Evolutionary conservation across 1,140 invertebrate species (phyloP).

Genomic region (Andrena cerasifolii): DNA sequence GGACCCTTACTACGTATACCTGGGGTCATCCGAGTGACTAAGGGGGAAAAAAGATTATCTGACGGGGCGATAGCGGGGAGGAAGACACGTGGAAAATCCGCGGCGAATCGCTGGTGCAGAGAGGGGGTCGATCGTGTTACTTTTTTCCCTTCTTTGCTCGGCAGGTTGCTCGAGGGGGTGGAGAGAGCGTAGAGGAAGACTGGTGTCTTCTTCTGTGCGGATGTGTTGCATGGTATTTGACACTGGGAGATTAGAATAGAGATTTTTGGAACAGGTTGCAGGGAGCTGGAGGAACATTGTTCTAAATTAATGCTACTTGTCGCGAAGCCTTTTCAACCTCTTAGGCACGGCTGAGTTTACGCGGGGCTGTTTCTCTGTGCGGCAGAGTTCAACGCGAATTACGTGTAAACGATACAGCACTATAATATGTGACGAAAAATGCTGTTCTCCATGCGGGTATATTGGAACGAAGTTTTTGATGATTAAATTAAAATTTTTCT

Average conservation of each 20-base stretch:
- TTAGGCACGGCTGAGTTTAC: conserved; percentile 25
- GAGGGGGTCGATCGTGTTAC: neutral
- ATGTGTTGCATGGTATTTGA: no score
- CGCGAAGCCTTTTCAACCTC: conserved; percentile 12
- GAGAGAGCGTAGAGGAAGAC: neutral
- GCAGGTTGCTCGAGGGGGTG: neutral
- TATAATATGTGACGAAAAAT: conserved; percentile 9
- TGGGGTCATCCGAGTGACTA: conserved; percentile 52
- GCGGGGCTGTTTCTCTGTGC: conserved; percentile 19
- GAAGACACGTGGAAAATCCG: conserved; percentile 37
- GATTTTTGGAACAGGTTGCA: no score
- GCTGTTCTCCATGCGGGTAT: neutral
- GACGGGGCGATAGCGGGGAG: conserved; percentile 2
- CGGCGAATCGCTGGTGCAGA: neutral
- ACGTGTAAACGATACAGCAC: conserved; percentile 35
- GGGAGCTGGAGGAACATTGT: no score
- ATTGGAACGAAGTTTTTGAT: conserved; percentile 16
- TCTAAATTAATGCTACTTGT: no score
- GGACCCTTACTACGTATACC: no score
- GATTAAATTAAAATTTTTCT: conserved; percentile 25
- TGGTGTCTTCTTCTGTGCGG: no score
- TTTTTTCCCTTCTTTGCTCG: neutral
- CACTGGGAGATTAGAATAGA: no score
- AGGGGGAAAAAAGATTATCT: conserved; percentile 54
- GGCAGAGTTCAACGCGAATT: conserved; percentile 19